phyloP scores from a whole-genome alignment of 2,797 vertebrate species.

The Anomalospiza imberbis region DNA sequence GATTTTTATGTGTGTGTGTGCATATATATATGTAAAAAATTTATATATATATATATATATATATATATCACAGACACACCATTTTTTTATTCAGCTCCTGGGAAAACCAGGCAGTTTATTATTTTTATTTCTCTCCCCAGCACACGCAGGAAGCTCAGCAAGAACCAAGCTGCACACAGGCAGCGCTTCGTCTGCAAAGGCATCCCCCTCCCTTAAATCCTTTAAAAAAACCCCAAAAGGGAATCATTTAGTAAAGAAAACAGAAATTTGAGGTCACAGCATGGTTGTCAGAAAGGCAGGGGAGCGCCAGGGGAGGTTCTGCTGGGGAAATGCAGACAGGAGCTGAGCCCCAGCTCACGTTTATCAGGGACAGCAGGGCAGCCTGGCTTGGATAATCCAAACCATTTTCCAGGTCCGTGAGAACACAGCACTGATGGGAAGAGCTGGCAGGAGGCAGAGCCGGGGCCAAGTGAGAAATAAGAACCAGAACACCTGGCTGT shows the following conservation, averaged over 20 bases:
- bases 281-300: not conserved
- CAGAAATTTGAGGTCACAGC: not conserved
- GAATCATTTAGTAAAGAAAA: not conserved
- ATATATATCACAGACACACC: not conserved
- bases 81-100: not conserved
- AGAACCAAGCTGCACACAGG: not conserved
- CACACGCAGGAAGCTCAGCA: not conserved
- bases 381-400: not conserved
- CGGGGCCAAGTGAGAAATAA: not conserved
- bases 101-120: not conserved
- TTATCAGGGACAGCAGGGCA: not conserved
- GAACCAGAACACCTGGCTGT: constrained; percentile 35
- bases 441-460: not conserved
- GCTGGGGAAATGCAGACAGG: not conserved
- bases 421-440: not conserved
- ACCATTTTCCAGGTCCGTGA: not conserved
- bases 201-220: not conserved
- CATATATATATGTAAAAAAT: no score
- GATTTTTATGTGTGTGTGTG: not conserved
- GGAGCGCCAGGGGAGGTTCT: not conserved
- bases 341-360: not conserved
- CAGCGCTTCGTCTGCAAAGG: not conserved
- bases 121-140: not conserved
- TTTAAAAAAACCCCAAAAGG: not conserved
- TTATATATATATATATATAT: not conserved